Conservation (phyloP, 2,113 vertebrate species). For the Anguilla rostrata region DNA sequence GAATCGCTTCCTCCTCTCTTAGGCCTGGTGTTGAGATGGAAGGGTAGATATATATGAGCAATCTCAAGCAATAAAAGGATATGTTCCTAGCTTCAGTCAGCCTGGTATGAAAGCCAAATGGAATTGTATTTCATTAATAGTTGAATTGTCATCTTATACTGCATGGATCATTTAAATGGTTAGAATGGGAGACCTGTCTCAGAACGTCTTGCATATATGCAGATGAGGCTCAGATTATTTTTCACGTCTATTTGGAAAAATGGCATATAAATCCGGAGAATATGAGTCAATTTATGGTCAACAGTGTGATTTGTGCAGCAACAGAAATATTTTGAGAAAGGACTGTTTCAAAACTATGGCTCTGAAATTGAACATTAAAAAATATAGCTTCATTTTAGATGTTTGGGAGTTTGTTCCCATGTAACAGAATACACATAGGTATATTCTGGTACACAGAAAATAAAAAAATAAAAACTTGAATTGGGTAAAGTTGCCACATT, state of each 20-base stretch:
- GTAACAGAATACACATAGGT: not conserved
- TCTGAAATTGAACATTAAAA: not conserved
- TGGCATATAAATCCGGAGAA: too few relatives aligned
- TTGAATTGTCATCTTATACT: not conserved
- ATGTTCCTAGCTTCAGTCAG: not conserved
- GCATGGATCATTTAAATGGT: not conserved
- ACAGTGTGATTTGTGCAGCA: too few relatives aligned
- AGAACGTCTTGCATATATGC: not conserved
- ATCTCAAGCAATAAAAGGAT: not conserved
- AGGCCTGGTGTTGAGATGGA: not conserved
- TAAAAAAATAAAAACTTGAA: not conserved
- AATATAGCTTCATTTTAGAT: not conserved
- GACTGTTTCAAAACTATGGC: not conserved
- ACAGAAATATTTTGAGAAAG: not conserved
- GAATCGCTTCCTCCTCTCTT: not conserved
- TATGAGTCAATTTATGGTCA: too few relatives aligned
- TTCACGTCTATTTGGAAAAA: not conserved
- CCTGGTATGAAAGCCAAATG: not conserved
- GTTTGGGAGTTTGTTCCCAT: not conserved
- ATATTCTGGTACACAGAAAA: not conserved
- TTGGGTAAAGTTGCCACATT: not conserved
- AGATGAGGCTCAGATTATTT: not conserved
- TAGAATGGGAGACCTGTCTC: not conserved
- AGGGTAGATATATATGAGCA: not conserved
- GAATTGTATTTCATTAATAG: not conserved